These are phyloP conservation scores for Cryptocheilus praepositus DNA, from an alignment of 2,888 invertebrate species.

Conservation along the genomic window DNA sequence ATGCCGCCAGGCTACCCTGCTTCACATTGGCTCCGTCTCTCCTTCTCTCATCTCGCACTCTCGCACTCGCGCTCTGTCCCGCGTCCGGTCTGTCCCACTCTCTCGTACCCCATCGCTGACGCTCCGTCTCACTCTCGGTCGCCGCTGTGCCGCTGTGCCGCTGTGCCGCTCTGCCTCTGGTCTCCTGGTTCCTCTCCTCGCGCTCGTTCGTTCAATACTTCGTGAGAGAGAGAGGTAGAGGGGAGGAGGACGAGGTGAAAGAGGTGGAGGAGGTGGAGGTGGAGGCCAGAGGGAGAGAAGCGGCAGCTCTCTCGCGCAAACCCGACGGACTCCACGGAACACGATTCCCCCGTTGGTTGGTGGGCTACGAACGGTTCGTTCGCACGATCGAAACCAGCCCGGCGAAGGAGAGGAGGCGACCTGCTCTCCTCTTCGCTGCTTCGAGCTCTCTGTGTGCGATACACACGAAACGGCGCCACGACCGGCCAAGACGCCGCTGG, in stretches of 20 bases:
- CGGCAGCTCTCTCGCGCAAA: slow-evolving; percentile 53
- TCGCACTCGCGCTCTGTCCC: slow-evolving; percentile 24
- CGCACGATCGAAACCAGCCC: slow-evolving; percentile 61
- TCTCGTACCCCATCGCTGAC: slow-evolving; percentile 42
- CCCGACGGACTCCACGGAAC: slow-evolving; percentile 61
- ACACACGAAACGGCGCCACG: too few species aligned
- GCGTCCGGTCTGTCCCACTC: slow-evolving; percentile 34
- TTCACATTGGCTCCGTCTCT: slow-evolving; percentile 53
- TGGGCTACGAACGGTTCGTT: slow-evolving; percentile 59
- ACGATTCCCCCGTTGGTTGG: slow-evolving; percentile 61
- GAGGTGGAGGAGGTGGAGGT: slow-evolving; percentile 24
- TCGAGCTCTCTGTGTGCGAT: too few species aligned
- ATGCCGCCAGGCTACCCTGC: slow-evolving; percentile 63
- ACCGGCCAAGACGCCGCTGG: background rate
- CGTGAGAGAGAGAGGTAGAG: slow-evolving; percentile 58
- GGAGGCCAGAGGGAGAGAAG: slow-evolving; percentile 48
- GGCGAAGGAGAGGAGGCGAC: slow-evolving; percentile 46
- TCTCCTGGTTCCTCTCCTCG: slow-evolving; percentile 62
- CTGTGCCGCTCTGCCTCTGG: too few species aligned
- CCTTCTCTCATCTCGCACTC: slow-evolving; percentile 40
- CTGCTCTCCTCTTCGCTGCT: background rate
- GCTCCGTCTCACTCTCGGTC: slow-evolving; percentile 42
- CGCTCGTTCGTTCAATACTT: slow-evolving; percentile 71
- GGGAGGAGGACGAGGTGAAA: slow-evolving; percentile 25
- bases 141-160: too few species aligned